Conservation (phyloP, 2,113 vertebrate genomes). For the Prionailurus bengalensis region DNA sequence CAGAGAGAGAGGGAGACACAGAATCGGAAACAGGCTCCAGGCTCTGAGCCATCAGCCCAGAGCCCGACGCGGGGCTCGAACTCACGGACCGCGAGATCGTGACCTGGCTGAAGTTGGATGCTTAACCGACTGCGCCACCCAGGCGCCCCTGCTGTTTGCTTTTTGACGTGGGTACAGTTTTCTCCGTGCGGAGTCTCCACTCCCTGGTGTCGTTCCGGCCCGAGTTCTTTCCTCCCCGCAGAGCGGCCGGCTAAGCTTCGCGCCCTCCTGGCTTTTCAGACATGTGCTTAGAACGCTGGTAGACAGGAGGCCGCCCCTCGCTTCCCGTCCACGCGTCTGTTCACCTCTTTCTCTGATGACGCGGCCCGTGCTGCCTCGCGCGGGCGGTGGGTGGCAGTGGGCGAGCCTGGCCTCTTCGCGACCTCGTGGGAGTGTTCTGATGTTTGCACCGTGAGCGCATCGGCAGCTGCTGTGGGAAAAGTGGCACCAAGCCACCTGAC, state of each 20-base stretch:
- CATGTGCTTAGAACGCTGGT: rapidly evolving
- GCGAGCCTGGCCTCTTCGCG: too few species aligned
- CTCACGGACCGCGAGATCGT: too few species aligned
- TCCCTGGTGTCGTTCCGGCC: not conserved
- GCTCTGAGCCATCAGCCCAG: too few species aligned
- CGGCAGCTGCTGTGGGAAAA: rapidly evolving
- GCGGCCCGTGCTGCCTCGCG: rapidly evolving
- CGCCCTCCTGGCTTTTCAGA: not conserved
- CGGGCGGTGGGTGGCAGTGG: rapidly evolving
- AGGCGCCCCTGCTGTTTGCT: not conserved
- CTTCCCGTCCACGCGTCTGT: rapidly evolving
- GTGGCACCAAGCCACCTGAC: not conserved
- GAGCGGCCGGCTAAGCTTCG: not conserved
- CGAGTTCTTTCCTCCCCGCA: rapidly evolving
- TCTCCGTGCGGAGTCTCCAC: not conserved
- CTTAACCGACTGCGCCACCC: too few species aligned
- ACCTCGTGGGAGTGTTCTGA: not conserved
- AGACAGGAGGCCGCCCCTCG: rapidly evolving
- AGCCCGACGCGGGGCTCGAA: not conserved
- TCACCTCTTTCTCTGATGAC: too few species aligned
- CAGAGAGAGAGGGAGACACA: too few species aligned
- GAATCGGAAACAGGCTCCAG: too few species aligned
- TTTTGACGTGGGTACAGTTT: not conserved
- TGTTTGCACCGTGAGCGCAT: rapidly evolving
- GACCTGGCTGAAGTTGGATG: too few species aligned